These are phyloP conservation scores for Argopecten irradians DNA, from an alignment of 1,140 invertebrate species.

Conservation along the genomic window DNA sequence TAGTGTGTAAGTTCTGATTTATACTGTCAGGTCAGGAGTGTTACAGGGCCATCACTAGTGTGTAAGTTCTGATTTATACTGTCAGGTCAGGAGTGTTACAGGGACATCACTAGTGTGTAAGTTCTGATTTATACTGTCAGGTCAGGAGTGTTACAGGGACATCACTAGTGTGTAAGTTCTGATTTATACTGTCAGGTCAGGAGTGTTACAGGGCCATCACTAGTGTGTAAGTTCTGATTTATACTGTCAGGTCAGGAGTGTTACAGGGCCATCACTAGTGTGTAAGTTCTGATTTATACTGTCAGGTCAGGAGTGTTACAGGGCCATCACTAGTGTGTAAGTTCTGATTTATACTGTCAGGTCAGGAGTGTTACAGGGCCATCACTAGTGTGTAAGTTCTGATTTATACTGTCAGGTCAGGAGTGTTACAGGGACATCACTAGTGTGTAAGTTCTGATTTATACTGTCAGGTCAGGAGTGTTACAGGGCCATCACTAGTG, in stretches of 20 bases:
- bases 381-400: conserved; percentile 97
- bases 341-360: conserved; percentile 86
- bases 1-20: conserved; percentile 93
- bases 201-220: conserved; percentile 99
- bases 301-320: conserved; percentile 98
- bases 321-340: conserved; percentile 97
- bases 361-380: conserved; percentile 98
- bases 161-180: conserved; percentile 97
- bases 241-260: conserved; percentile 93
- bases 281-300: conserved; percentile 85
- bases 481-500: conserved; percentile 98
- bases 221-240: conserved; percentile 93
- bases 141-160: conserved; percentile 98
- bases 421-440: conserved; percentile 99
- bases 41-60: conserved; percentile 98
- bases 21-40: conserved; percentile 93
- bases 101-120: conserved; percentile 97
- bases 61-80: conserved; percentile 85
- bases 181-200: conserved; percentile 90
- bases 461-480: conserved; percentile 93
- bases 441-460: conserved; percentile 93
- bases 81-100: conserved; percentile 98
- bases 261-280: conserved; percentile 98
- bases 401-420: conserved; percentile 90
- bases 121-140: conserved; percentile 86